Percentiles rank a stretch among this genome's conserved stretches.
Evolutionary conservation across 1,140 invertebrate species (phyloP).

Genomic region (Drosophila santomea): DNA sequence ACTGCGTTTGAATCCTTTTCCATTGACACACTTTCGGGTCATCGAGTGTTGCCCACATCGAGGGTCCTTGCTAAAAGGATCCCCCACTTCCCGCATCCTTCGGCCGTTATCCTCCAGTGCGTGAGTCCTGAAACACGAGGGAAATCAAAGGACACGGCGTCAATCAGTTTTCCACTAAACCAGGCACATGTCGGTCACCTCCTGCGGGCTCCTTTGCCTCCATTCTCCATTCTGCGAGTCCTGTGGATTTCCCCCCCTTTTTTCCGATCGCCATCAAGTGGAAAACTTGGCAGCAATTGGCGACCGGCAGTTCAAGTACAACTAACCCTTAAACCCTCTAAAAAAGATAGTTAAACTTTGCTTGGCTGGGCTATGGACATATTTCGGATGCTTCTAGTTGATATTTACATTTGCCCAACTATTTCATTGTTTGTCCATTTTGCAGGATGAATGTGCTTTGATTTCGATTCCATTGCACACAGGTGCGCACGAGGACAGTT

Average conservation of each 20-base stretch:
- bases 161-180: conserved; percentile 66
- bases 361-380: conserved; percentile 19
- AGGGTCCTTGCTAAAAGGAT: conserved; percentile 18
- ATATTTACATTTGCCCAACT: conserved; percentile 42
- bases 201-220: conserved; percentile 31
- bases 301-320: conserved; percentile 5
- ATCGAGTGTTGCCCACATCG: conserved; percentile 33
- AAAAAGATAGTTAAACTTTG: conserved; percentile 29
- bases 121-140: conserved; percentile 54
- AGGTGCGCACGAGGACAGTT: conserved; percentile 13
- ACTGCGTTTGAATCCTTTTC: not conserved
- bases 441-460: conserved; percentile 41
- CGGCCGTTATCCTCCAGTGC: conserved; percentile 25
- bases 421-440: conserved; percentile 49
- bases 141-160: conserved; percentile 74
- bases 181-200: conserved; percentile 26
- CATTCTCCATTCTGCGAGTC: not conserved
- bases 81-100: not conserved
- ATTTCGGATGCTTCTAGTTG: conserved; percentile 13
- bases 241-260: not conserved
- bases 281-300: conserved; percentile 19
- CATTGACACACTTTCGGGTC: conserved; percentile 38
- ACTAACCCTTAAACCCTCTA: not conserved
- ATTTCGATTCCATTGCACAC: conserved; percentile 42
- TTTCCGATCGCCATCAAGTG: conserved; percentile 7